These are phyloP conservation scores for Plebejus melissa DNA, from an alignment of 2,888 invertebrate genomes.

Conservation along the genomic window DNA sequence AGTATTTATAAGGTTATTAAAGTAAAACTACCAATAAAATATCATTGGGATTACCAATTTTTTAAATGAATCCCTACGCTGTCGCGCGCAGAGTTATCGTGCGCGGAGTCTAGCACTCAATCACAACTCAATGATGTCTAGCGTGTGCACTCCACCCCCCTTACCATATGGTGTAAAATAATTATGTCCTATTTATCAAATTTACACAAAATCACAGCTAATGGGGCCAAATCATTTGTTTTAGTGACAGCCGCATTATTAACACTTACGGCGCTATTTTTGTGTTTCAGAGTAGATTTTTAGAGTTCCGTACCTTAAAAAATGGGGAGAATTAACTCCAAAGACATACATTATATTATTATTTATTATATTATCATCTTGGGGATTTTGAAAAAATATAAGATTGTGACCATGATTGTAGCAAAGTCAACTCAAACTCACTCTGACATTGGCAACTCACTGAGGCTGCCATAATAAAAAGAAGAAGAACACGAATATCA, in stretches of 20 bases:
- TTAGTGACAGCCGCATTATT: slow-evolving; percentile 52
- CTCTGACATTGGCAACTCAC: too few relatives aligned
- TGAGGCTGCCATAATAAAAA: too few relatives aligned
- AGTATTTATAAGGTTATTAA: too few relatives aligned
- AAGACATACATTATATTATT: too few relatives aligned
- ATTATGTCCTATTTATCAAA: slow-evolving; percentile 46
- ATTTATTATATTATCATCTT: too few relatives aligned
- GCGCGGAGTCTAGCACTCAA: slow-evolving; percentile 19
- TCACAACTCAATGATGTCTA: slow-evolving; percentile 17
- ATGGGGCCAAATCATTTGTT: slow-evolving; percentile 50
- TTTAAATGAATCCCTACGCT: too few relatives aligned
- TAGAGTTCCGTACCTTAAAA: not conserved
- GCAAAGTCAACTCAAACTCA: too few relatives aligned
- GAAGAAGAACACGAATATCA: not conserved
- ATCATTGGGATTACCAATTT: too few relatives aligned
- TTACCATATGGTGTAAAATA: slow-evolving; percentile 42
- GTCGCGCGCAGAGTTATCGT: too few relatives aligned
- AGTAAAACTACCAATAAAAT: too few relatives aligned
- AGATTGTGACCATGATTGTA: too few relatives aligned
- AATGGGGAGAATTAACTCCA: not conserved
- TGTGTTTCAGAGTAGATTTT: not conserved
- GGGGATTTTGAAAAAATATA: too few relatives aligned
- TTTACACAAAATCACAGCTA: slow-evolving; percentile 46
- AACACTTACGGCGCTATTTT: slow-evolving; percentile 24
- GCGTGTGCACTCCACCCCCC: not conserved